phyloP scores from a whole-genome alignment of 1,140 invertebrate genomes.

The Geopemphigus sp. region DNA sequence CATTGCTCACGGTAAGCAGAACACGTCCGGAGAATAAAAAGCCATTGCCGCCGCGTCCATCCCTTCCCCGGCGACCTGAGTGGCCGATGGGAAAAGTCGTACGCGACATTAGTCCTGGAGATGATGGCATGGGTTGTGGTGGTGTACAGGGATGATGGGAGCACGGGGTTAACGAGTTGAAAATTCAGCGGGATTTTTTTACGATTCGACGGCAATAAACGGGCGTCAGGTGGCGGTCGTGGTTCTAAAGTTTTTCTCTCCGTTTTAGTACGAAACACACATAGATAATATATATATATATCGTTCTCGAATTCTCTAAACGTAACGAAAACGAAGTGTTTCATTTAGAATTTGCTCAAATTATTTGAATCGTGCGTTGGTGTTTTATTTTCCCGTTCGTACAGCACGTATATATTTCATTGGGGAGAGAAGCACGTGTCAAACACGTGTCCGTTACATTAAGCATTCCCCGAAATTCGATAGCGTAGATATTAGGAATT shows the following conservation, averaged over 20 bases:
- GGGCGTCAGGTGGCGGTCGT: neutral
- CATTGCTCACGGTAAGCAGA: conserved; percentile 67
- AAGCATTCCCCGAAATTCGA: neutral
- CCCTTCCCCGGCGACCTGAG: too few species aligned
- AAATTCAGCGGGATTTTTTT: conserved; percentile 47
- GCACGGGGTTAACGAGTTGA: conserved; percentile 26
- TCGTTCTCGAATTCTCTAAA: conserved; percentile 31
- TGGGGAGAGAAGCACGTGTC: conserved; percentile 1
- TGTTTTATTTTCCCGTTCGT: neutral
- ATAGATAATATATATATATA: neutral
- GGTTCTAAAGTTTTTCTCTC: conserved; percentile 21
- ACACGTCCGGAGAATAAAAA: conserved; percentile 36
- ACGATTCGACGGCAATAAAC: conserved; percentile 39
- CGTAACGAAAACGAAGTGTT: conserved; percentile 21
- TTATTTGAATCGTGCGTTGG: neutral
- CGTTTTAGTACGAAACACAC: conserved; percentile 18
- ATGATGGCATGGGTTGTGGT: neutral
- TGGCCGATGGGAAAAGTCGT: neutral
- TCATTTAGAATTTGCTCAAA: conserved; percentile 21
- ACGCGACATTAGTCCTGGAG: neutral
- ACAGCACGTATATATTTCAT: neutral
- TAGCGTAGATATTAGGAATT: neutral
- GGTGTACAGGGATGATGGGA: neutral
- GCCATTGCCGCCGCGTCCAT: too few species aligned
- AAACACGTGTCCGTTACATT: neutral